phyloP scores from a whole-genome alignment of 2,888 invertebrate genomes.

The Encarsia formosa region DNA sequence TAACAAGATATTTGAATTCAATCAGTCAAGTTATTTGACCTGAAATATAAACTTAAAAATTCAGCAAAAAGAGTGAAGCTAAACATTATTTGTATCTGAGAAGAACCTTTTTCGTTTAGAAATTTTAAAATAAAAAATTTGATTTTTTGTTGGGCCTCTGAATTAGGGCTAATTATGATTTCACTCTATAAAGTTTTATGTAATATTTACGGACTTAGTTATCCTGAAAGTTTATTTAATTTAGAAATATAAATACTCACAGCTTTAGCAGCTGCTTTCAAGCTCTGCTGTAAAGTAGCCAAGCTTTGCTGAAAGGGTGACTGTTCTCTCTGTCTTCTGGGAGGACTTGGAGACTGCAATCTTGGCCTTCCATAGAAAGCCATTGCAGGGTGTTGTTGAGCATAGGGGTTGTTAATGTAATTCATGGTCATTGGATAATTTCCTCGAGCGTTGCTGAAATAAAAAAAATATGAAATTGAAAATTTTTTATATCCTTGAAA shows the following conservation, averaged over 20 bases:
- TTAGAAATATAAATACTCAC: slow-evolving; percentile 1
- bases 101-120: too few species aligned
- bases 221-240: background rate
- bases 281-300: too few species aligned
- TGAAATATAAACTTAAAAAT: too few species aligned
- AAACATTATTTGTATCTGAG: too few species aligned
- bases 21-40: too few species aligned
- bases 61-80: too few species aligned
- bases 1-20: background rate
- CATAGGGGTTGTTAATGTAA: slow-evolving; percentile 37
- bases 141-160: too few species aligned
- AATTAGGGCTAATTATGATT: too few species aligned
- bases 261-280: slow-evolving; percentile 34
- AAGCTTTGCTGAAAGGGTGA: slow-evolving; percentile 42
- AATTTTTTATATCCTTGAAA: background rate
- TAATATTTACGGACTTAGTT: too few species aligned
- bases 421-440: slow-evolving; percentile 40
- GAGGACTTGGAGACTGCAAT: slow-evolving; percentile 12
- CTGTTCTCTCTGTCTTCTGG: slow-evolving; percentile 34
- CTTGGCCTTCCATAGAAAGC: slow-evolving; percentile 13
- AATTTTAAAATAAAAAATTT: too few species aligned
- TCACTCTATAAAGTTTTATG: too few species aligned
- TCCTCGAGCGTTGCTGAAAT: slow-evolving; percentile 39
- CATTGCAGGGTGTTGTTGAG: slow-evolving; percentile 33
- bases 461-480: slow-evolving; percentile 3